Percentiles rank a stretch among this genome's conserved stretches.
These are phyloP conservation scores for Cosmia pyralina DNA, from an alignment of 2,888 invertebrate species.

Conservation along the genomic window DNA sequence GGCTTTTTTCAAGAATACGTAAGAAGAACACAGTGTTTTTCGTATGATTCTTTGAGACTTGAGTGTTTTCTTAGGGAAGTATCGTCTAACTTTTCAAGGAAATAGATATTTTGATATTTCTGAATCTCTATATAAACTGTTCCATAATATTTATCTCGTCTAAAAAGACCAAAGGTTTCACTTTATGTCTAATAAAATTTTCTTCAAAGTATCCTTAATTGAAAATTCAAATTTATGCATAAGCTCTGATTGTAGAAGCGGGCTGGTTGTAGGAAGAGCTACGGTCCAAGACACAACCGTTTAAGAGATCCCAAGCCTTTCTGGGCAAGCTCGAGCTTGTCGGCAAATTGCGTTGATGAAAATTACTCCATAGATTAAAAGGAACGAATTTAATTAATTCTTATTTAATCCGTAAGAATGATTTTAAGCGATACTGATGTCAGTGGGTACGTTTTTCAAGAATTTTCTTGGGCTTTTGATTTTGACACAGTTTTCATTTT, in stretches of 20 bases:
- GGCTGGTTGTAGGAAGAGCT: conserved; percentile 70
- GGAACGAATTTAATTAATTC: conserved; percentile 77
- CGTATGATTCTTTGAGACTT: not conserved
- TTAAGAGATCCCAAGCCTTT: conserved; percentile 83
- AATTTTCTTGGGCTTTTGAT: not conserved
- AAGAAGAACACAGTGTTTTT: conserved; percentile 4
- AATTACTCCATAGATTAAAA: conserved; percentile 82
- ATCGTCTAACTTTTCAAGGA: not conserved
- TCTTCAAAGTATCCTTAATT: conserved; percentile 89
- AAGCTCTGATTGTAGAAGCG: conserved; percentile 88
- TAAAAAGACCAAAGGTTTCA: conserved; percentile 88
- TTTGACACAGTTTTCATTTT: not conserved
- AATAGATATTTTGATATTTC: conserved; percentile 6
- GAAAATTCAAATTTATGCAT: conserved; percentile 91
- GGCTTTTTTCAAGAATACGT: conserved; percentile 18
- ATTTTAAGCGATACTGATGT: conserved; percentile 33
- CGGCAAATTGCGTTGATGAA: conserved; percentile 84
- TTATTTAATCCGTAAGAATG: conserved; percentile 69
- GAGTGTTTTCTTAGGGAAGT: conserved; percentile 4
- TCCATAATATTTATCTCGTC: conserved; percentile 84
- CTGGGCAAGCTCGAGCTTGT: conserved; percentile 75
- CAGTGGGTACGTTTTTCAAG: not conserved
- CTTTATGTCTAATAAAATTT: conserved; percentile 90
- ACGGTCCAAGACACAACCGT: conserved; percentile 76
- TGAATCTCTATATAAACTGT: conserved; percentile 70